Evolutionary conservation across 2,888 invertebrate species (phyloP).

Genomic region (Nemapogon koenigi): DNA sequence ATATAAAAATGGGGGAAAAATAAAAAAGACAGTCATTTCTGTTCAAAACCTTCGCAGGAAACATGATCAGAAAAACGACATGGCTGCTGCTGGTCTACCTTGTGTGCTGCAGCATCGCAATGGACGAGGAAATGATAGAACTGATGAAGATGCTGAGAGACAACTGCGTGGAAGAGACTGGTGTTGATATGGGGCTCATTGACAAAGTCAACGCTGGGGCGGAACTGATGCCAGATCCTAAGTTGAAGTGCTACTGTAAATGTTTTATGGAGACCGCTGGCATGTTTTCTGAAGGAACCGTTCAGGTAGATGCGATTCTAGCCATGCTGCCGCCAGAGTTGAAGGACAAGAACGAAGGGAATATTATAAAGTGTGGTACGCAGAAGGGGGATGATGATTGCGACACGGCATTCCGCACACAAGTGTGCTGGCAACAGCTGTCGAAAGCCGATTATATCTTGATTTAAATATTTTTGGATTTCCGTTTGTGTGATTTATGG

Average conservation of each 20-base stretch:
- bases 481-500: too few species aligned
- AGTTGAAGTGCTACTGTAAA: constrained; percentile 49
- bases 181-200: constrained; percentile 33
- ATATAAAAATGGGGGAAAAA: too few species aligned
- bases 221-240: constrained; percentile 30
- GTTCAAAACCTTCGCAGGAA: too few species aligned
- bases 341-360: constrained; percentile 25
- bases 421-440: constrained; percentile 46
- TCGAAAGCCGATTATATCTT: constrained; percentile 41
- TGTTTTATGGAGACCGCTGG: constrained; percentile 54
- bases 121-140: constrained; percentile 50
- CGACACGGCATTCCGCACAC: constrained; percentile 46
- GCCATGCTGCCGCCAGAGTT: constrained; percentile 38
- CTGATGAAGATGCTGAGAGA: constrained; percentile 43
- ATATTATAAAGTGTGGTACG: constrained; percentile 36
- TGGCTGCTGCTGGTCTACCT: too few species aligned
- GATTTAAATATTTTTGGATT: too few species aligned
- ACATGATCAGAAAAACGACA: too few species aligned
- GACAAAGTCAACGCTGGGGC: constrained; percentile 39
- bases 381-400: constrained; percentile 40
- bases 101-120: too few species aligned
- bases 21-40: too few species aligned
- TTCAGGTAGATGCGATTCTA: constrained; percentile 45
- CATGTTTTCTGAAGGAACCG: constrained; percentile 39
- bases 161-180: constrained; percentile 37